Base-by-base conservation (phyloP, 2,113 vertebrate genomes). In the Grantiella picta region DNA sequence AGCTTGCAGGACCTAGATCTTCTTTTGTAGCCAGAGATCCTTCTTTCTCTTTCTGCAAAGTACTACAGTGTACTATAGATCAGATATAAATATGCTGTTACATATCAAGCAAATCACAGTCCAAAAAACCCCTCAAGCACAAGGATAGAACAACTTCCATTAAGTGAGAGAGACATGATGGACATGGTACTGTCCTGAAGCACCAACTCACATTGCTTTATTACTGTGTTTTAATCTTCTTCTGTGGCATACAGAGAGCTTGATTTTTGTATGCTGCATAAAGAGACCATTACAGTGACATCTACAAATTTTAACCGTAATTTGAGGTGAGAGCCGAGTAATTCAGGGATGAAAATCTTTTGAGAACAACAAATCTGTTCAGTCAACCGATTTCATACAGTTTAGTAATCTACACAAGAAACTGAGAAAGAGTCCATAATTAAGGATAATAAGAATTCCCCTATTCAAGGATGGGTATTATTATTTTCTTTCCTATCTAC, bases 21-120 rank as follows among this genome's bases (percentile, higher is more conserved):
- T 31, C 79, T 88, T 88, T 38, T 71, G 53, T 17, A 86, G 29
- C 17, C 53, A 90, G 7, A 93, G 9, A 25, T 77, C 44, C 21
- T 68, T 35, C 45, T 19, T 69, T 65, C 24, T 82, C 27, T 47
- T 92, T 64, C 65, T 52, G 17, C 49, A 22, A 77, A 60, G 35
- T 50, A 47, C 27, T 54, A 5, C 0, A 2, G 40, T 2, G 1
- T 28, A 59, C 13, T 18, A 42, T 3, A 59, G n/a, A 79, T 59
- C 24, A 86, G 42, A 57, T 25, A 40, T 12, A 93, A 90, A 71
- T 42, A 45, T 7, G 11, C 31, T 59, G 38, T 59, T 60, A 42
- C 20, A 13, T 6, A 52, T 13, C 22, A 82, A 64, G 38, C 17
- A 82, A 84, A 91, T 60, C 16, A 42, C 16, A 63, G 38, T 35